phyloP scores from a whole-genome alignment of 2,797 vertebrate genomes.

The Phalanger gymnotis region DNA sequence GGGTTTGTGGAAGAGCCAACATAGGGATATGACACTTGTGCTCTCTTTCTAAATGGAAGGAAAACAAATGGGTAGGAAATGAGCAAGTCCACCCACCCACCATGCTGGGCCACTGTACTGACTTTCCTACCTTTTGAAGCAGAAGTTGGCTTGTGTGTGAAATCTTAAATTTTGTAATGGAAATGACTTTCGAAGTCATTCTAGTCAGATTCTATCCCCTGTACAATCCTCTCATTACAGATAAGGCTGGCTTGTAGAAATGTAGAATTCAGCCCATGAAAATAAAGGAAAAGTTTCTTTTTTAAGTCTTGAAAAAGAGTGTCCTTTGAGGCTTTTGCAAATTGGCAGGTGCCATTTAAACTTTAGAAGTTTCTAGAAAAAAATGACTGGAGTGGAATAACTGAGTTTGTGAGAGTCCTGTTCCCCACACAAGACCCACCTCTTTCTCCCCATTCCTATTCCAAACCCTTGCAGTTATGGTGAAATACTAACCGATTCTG shows the following conservation, averaged over 20 bases:
- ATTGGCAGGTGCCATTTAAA: background rate
- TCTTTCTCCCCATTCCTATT: background rate
- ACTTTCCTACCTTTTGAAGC: background rate
- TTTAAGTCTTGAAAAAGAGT: slow-evolving; percentile 19
- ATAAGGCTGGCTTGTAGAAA: background rate
- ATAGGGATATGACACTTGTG: background rate
- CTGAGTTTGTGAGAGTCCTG: background rate
- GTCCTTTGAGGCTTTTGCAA: background rate
- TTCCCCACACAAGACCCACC: background rate
- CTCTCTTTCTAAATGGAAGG: slow-evolving; percentile 14
- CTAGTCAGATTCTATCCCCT: background rate
- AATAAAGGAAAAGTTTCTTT: slow-evolving; percentile 19
- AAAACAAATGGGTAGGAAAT: background rate
- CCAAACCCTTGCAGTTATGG: background rate
- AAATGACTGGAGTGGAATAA: background rate
- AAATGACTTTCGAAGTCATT: background rate
- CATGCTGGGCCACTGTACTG: background rate
- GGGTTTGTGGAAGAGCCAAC: background rate
- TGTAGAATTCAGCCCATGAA: slow-evolving; percentile 2
- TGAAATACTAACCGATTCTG: slow-evolving; percentile 89
- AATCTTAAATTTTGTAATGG: background rate
- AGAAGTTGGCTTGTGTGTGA: background rate
- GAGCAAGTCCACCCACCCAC: background rate
- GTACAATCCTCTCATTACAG: background rate
- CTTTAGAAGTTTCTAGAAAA: background rate